These are phyloP conservation scores for Cremastinae sp. DNA, from an alignment of 2,888 invertebrate genomes.

Conservation along the genomic window DNA sequence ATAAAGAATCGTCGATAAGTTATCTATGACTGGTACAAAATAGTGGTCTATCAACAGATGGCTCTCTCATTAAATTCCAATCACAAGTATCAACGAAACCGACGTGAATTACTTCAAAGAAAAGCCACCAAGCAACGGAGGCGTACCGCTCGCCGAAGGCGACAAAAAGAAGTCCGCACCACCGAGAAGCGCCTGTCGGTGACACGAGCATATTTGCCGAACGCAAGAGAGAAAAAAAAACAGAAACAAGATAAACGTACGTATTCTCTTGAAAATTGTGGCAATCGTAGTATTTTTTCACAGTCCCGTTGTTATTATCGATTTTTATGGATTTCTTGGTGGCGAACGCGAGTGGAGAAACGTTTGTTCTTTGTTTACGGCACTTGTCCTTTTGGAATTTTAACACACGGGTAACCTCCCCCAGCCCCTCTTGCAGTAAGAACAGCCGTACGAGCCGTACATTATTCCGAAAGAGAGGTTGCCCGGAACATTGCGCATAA, in stretches of 20 bases:
- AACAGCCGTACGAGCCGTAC: conserved; percentile 24
- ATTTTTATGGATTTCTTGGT: conserved; percentile 4
- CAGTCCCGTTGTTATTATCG: not conserved
- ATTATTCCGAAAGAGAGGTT: conserved; percentile 55
- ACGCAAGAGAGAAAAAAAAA: conserved; percentile 49
- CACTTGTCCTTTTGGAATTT: conserved; percentile 33
- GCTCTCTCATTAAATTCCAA: too few species aligned
- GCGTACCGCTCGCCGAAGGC: conserved; percentile 10
- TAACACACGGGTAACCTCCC: conserved; percentile 32
- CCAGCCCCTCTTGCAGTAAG: conserved; percentile 11
- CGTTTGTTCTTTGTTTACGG: conserved; percentile 45
- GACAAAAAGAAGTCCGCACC: conserved; percentile 35
- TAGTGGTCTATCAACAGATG: too few species aligned
- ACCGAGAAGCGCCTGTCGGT: conserved; percentile 54
- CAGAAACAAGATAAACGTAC: conserved; percentile 46
- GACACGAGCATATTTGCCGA: conserved; percentile 54
- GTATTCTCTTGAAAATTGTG: conserved; percentile 18
- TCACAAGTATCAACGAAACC: too few species aligned
- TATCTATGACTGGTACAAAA: too few species aligned
- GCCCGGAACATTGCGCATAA: conserved; percentile 54
- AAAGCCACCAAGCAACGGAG: conserved; percentile 20
- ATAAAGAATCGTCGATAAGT: too few species aligned
- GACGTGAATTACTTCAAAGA: not conserved
- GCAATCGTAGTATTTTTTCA: conserved; percentile 16
- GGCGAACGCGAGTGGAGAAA: not conserved